These are phyloP conservation scores for Pangasius macronema DNA, from an alignment of 2,797 vertebrate genomes.

Conservation along the genomic window DNA sequence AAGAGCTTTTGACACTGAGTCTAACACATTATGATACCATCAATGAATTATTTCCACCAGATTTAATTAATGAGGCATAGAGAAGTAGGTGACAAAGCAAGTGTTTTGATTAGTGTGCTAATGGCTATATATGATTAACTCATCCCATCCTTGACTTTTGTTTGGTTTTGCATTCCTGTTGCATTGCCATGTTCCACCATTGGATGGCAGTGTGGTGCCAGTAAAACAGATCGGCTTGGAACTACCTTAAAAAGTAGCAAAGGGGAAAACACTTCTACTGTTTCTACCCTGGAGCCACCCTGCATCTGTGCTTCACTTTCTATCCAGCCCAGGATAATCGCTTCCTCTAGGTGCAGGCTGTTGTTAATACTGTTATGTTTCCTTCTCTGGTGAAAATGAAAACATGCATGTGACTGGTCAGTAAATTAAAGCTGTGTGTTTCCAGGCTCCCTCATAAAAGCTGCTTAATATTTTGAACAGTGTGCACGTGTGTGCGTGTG, in stretches of 20 bases:
- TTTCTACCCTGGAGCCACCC: background rate
- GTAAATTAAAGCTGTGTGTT: background rate
- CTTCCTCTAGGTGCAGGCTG: background rate
- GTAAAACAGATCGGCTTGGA: slow-evolving; percentile 48
- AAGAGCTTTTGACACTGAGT: background rate
- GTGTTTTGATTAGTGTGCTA: background rate
- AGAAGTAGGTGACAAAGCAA: background rate
- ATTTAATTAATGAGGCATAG: no score
- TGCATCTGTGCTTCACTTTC: background rate
- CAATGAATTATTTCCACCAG: background rate
- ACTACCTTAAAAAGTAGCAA: background rate
- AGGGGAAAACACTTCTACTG: background rate
- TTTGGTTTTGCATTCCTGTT: background rate
- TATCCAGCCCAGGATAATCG: background rate
- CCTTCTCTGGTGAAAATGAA: background rate
- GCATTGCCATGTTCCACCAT: slow-evolving; percentile 29
- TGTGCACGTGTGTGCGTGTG: background rate
- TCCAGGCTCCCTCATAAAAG: background rate
- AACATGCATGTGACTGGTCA: background rate
- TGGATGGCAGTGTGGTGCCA: slow-evolving; percentile 76
- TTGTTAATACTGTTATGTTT: background rate
- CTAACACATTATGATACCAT: background rate
- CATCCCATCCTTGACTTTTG: background rate
- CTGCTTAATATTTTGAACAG: background rate
- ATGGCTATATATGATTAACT: background rate